These are phyloP conservation scores for Drosophila funebris DNA, from an alignment of 1,140 invertebrate genomes.

Conservation along the genomic window DNA sequence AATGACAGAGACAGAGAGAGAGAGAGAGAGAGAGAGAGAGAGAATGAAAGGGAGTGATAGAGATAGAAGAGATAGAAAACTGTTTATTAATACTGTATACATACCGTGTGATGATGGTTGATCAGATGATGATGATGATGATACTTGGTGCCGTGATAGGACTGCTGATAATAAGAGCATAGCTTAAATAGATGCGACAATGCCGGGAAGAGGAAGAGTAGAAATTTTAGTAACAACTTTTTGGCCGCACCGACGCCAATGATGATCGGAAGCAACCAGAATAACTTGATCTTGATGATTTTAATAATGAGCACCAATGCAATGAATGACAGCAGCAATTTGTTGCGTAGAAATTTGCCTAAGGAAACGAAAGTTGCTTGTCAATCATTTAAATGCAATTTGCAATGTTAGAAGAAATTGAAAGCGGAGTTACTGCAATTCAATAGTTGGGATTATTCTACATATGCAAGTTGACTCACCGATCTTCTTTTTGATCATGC, in stretches of 20 bases:
- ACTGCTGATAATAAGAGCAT: slow-evolving; percentile 91
- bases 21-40: not conserved
- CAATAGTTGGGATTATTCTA: not conserved
- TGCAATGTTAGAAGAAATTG: slow-evolving; percentile 38
- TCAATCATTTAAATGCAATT: slow-evolving; percentile 36
- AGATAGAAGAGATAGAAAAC: slow-evolving; percentile 1
- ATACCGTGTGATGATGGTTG: slow-evolving; percentile 86
- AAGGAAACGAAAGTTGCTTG: slow-evolving; percentile 65
- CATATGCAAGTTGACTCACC: slow-evolving; percentile 85
- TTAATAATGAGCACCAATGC: slow-evolving; percentile 91
- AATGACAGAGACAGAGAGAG: not conserved
- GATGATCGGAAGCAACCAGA: slow-evolving; percentile 89
- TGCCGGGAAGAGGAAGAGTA: slow-evolving; percentile 92
- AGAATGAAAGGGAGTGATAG: not conserved
- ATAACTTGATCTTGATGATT: slow-evolving; percentile 90
- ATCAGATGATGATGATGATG: slow-evolving; percentile 91
- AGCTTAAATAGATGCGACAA: slow-evolving; percentile 92
- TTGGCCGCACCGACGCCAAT: slow-evolving; percentile 91
- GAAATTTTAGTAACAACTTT: slow-evolving; percentile 91
- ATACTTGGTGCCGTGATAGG: slow-evolving; percentile 89
- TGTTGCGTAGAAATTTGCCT: slow-evolving; percentile 91
- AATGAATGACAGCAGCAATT: slow-evolving; percentile 89
- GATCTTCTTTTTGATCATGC: slow-evolving; percentile 89
- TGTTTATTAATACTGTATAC: slow-evolving; percentile 37
- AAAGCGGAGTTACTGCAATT: slow-evolving; percentile 48